A percentile compares a stretch with the other conserved stretches of the same genome.
Evolutionary conservation across 2,797 vertebrate species (phyloP).

Genomic region (Columba guinea): DNA sequence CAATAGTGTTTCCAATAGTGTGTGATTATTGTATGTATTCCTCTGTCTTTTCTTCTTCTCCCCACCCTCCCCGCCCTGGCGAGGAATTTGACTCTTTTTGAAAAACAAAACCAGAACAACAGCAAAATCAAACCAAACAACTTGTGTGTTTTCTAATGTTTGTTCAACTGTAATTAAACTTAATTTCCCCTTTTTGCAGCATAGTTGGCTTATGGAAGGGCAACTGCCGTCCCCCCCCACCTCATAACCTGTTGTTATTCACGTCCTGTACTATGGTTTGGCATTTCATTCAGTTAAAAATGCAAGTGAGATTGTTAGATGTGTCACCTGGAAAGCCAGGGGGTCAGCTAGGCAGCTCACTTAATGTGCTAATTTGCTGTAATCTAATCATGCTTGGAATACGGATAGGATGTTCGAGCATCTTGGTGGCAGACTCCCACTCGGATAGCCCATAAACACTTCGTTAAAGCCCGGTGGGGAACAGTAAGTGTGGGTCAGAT

Average conservation of each 20-base stretch:
- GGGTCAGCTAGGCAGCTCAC: slow-evolving; percentile 5
- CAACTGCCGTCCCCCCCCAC: not conserved
- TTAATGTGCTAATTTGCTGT: slow-evolving; percentile 67
- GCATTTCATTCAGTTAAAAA: slow-evolving; percentile 54
- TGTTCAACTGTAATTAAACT: not conserved
- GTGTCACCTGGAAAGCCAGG: slow-evolving; percentile 43
- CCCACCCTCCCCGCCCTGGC: not conserved
- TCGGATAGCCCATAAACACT: not conserved
- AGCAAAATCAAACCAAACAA: too few species aligned
- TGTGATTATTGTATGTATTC: not conserved
- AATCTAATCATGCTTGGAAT: slow-evolving; percentile 57
- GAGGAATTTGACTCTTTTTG: not conserved
- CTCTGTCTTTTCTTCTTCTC: not conserved
- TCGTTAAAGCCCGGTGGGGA: rapidly evolving
- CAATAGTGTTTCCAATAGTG: not conserved
- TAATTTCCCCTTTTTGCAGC: not conserved
- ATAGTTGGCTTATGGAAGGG: not conserved
- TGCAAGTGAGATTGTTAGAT: slow-evolving; percentile 57
- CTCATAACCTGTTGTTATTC: slow-evolving; percentile 18
- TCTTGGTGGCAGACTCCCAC: not conserved
- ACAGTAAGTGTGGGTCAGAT: not conserved
- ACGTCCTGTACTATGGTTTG: not conserved
- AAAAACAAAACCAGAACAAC: too few species aligned
- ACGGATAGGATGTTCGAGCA: not conserved
- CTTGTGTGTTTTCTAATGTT: not conserved